Percentiles rank a stretch among this genome's conserved stretches.
Conservation (phyloP, 64 coral and sea anemone species). For the Pachyseris speciosa region DNA sequence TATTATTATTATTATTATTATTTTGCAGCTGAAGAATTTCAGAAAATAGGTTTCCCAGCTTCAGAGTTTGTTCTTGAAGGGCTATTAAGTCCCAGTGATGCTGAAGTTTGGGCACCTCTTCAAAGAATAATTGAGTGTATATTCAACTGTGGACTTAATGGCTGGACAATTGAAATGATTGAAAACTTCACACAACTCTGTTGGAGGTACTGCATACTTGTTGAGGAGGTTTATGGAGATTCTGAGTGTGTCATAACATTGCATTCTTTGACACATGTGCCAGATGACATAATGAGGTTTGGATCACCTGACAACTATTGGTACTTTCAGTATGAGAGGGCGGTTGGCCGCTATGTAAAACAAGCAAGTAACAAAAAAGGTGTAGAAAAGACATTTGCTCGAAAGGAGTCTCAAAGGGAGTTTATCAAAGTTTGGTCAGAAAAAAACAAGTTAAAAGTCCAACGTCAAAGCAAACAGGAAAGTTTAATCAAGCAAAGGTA, state of each 20-base stretch:
- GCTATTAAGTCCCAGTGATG: constrained; percentile 2
- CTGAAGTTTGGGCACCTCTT: constrained; percentile 64
- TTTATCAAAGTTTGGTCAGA: constrained; percentile 42
- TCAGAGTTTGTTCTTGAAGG: constrained; percentile 69
- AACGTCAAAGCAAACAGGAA: constrained; percentile 25
- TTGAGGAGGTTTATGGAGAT: constrained; percentile 35
- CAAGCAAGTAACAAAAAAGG: constrained; percentile 54
- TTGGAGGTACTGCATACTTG: constrained; percentile 58
- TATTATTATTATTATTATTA: background rate
- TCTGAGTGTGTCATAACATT: constrained; percentile 38
- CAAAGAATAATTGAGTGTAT: constrained; percentile 74
- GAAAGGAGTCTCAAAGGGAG: constrained; percentile 45
- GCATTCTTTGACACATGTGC: constrained; percentile 48
- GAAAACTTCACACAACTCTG: constrained; percentile 10
- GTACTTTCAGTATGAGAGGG: constrained; percentile 54
- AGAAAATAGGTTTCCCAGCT: constrained; percentile 74
- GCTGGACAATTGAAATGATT: constrained; percentile 45
- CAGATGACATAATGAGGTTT: constrained; percentile 54
- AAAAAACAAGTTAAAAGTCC: constrained; percentile 11
- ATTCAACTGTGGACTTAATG: constrained; percentile 41
- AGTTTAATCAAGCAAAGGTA: constrained; percentile 46
- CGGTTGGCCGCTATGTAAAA: constrained; percentile 43
- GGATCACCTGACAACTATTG: constrained; percentile 51
- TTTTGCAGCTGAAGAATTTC: constrained; percentile 69
- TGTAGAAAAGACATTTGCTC: constrained; percentile 31